These are phyloP conservation scores for Drosophila truncata DNA, from an alignment of 1,140 invertebrate genomes.

Conservation along the genomic window DNA sequence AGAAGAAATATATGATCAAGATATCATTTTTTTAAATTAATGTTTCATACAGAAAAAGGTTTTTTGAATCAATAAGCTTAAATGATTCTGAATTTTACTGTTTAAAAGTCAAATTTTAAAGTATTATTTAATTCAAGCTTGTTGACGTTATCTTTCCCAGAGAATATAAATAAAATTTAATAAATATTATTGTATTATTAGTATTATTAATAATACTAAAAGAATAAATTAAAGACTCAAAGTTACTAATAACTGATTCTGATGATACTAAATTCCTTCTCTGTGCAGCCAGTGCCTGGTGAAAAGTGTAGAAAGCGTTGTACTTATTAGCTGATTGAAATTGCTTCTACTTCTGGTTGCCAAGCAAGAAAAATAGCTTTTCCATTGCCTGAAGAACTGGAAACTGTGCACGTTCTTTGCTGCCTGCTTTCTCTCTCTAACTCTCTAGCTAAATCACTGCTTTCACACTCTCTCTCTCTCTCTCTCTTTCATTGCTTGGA, in stretches of 20 bases:
- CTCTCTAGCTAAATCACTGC: constrained; percentile 5
- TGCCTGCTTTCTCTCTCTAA: constrained; percentile 40
- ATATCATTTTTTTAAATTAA: neutral
- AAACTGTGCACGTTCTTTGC: constrained; percentile 61
- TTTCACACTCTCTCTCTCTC: constrained; percentile 12
- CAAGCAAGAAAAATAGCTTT: constrained; percentile 39
- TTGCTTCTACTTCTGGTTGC: constrained; percentile 62
- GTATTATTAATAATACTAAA: no score
- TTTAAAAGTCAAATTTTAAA: no score
- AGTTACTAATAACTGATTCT: no score
- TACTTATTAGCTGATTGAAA: constrained; percentile 55
- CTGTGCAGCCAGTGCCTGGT: constrained; percentile 18
- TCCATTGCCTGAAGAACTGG: constrained; percentile 60
- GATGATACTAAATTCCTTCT: neutral
- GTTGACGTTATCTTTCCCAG: neutral
- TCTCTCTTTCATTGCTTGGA: constrained; percentile 4
- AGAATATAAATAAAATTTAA: no score
- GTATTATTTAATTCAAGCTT: neutral
- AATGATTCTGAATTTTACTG: neutral
- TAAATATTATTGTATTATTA: no score
- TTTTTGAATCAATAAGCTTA: neutral
- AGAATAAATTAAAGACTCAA: no score
- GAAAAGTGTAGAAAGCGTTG: constrained; percentile 39
- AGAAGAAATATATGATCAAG: neutral
- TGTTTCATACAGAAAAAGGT: neutral